Conservation (phyloP, 1,140 invertebrate genomes). For the Heliconius hewitsoni region DNA sequence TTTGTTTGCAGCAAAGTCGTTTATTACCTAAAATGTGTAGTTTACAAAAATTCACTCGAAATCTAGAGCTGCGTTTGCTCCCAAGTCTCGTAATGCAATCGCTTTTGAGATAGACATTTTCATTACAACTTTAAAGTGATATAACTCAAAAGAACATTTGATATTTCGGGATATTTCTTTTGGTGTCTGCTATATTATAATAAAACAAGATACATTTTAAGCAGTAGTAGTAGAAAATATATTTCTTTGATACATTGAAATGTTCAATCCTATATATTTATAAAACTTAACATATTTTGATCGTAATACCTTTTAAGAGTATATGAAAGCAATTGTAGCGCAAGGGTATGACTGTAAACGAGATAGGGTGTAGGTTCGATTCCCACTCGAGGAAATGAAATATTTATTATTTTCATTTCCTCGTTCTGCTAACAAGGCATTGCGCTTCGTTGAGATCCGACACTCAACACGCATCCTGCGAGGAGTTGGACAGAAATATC, state of each 20-base stretch:
- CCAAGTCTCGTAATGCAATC: not conserved
- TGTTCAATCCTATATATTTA: not conserved
- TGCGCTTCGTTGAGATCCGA: too few relatives aligned
- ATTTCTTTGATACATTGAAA: not conserved
- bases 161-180: not conserved
- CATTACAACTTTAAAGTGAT: slow-evolving; percentile 1
- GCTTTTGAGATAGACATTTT: not conserved
- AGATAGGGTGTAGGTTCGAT: too few relatives aligned
- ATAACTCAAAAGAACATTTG: not conserved
- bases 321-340: too few relatives aligned
- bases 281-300: not conserved
- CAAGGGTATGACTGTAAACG: too few relatives aligned
- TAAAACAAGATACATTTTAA: not conserved
- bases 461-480: too few relatives aligned
- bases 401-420: too few relatives aligned
- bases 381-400: too few relatives aligned
- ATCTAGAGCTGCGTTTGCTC: not conserved
- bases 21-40: not conserved
- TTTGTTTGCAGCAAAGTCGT: not conserved
- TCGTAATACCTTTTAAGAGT: too few relatives aligned
- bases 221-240: not conserved
- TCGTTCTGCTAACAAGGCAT: too few relatives aligned
- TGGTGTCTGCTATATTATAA: not conserved
- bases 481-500: too few relatives aligned
- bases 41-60: not conserved